A percentile compares a stretch with the other conserved stretches of the same genome.
These are phyloP conservation scores for Pica pica DNA, from an alignment of 2,113 vertebrate genomes.

Conservation along the genomic window DNA sequence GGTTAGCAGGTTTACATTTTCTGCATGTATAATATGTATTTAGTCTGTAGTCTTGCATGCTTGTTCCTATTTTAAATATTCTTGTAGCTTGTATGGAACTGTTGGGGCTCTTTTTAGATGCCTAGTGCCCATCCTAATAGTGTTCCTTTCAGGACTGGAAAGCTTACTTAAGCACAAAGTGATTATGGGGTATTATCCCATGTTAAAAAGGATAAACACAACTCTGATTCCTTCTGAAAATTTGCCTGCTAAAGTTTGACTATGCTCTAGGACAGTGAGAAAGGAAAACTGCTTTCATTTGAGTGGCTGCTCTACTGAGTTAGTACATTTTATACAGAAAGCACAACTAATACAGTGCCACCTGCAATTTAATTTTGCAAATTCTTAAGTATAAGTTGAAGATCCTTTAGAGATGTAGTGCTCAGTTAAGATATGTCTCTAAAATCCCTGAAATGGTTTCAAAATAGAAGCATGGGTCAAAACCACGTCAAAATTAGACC, in stretches of 20 bases:
- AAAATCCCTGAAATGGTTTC: slow-evolving; percentile 1
- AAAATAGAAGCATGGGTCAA: slow-evolving; percentile 28
- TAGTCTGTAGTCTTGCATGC: background rate
- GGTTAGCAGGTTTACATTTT: background rate
- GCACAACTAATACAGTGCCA: background rate
- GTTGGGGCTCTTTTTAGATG: background rate
- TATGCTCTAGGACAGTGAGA: background rate
- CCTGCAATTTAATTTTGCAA: background rate
- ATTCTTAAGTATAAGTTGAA: background rate
- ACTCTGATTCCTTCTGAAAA: background rate
- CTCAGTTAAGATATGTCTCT: background rate
- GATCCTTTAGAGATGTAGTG: background rate
- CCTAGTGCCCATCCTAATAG: background rate
- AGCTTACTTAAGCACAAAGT: background rate
- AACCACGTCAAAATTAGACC: slow-evolving; percentile 22
- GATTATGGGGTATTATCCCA: background rate
- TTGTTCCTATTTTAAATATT: background rate
- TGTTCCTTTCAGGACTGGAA: background rate
- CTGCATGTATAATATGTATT: background rate
- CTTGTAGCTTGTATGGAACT: background rate
- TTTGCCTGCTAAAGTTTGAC: background rate
- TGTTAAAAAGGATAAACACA: background rate
- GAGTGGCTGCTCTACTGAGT: background rate
- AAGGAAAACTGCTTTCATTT: background rate
- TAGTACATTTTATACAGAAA: background rate